phyloP scores from a whole-genome alignment of 2,113 vertebrate species.

The Perca schrenkii region DNA sequence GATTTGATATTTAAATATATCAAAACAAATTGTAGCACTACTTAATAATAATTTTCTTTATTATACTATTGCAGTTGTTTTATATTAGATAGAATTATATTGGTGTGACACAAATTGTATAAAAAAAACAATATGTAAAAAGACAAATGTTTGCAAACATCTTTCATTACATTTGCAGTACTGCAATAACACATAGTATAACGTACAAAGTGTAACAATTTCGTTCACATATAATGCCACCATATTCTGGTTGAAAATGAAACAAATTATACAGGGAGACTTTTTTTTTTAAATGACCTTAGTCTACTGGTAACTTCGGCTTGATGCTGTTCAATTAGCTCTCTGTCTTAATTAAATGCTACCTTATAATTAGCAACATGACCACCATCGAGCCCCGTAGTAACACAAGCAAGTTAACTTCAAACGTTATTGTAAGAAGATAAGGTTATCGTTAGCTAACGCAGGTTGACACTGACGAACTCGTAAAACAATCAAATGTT shows the following conservation, averaged over 20 bases:
- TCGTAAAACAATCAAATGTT: rapidly evolving
- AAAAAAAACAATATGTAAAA: neutral
- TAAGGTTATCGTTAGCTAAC: neutral
- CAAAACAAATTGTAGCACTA: neutral
- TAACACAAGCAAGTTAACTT: neutral
- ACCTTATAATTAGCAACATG: neutral
- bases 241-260: neutral
- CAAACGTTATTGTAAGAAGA: too few species aligned
- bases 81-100: neutral
- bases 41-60: too few species aligned
- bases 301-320: neutral
- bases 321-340: neutral
- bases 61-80: neutral
- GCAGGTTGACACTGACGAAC: too few species aligned
- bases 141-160: neutral
- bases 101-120: neutral
- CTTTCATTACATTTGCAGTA: neutral
- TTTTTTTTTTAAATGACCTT: rapidly evolving
- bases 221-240: neutral
- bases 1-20: neutral
- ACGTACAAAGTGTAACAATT: neutral
- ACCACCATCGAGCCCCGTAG: neutral
- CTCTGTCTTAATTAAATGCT: neutral
- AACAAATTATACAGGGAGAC: rapidly evolving
- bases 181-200: neutral